Evolutionary conservation across 2,888 invertebrate species (phyloP).

Genomic region (Drosophila anomalata): DNA sequence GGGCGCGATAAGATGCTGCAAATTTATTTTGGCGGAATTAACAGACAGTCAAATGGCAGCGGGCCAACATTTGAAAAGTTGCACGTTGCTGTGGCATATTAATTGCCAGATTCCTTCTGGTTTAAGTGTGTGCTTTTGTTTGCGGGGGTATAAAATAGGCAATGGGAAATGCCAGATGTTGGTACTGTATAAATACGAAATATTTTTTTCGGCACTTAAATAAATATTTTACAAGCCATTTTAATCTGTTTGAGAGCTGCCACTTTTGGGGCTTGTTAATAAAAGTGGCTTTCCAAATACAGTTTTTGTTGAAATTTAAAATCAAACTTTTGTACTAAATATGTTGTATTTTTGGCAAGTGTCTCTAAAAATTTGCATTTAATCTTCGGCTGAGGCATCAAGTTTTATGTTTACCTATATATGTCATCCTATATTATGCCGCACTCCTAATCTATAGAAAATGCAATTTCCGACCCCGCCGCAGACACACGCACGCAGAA

Average conservation of each 20-base stretch:
- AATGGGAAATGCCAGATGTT: conserved; percentile 10
- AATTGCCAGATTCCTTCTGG: conserved; percentile 50
- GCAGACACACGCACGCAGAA: conserved; percentile 11
- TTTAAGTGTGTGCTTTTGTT: conserved; percentile 11
- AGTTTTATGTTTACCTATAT: conserved; percentile 60
- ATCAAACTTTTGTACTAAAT: background rate
- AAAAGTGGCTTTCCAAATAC: background rate
- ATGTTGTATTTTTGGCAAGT: background rate
- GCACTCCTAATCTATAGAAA: conserved; percentile 64
- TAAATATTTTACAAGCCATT: background rate
- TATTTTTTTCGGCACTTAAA: background rate
- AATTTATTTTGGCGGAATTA: conserved; percentile 71
- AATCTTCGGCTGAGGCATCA: background rate
- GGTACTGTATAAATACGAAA: background rate
- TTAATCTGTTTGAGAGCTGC: background rate
- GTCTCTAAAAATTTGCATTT: conserved; percentile 20
- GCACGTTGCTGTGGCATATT: conserved; percentile 59
- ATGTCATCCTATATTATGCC: conserved; percentile 65
- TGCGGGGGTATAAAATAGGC: background rate
- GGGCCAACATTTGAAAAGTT: conserved; percentile 59
- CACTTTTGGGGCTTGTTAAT: background rate
- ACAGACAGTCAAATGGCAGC: conserved; percentile 70
- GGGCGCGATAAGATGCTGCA: conserved; percentile 40
- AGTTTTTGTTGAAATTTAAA: no score
- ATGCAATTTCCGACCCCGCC: conserved; percentile 63